Conservation (phyloP, 2,113 vertebrate genomes). For the Callopanchax toddi region DNA sequence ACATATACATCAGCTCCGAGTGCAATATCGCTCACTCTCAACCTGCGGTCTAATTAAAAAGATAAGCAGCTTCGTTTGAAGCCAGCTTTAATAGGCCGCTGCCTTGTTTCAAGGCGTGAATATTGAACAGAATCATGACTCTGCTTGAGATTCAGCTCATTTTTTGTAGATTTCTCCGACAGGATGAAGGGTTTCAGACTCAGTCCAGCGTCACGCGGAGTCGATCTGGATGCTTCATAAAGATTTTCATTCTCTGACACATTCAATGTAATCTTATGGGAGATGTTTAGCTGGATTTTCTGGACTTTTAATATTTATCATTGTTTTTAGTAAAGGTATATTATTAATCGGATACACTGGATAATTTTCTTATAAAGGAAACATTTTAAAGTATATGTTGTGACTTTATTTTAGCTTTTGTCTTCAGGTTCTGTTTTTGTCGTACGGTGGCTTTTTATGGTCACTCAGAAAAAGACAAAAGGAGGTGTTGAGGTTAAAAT, state of each 20-base stretch:
- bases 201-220: not conserved
- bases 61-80: constrained; percentile 70
- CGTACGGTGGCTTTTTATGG: no score
- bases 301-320: not conserved
- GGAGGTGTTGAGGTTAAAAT: no score
- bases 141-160: constrained; percentile 36
- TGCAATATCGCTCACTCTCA: constrained; percentile 55
- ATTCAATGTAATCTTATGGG: not conserved
- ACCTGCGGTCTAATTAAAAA: constrained; percentile 74
- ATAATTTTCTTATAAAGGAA: no score
- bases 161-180: constrained; percentile 35
- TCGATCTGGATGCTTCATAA: not conserved
- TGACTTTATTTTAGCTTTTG: no score
- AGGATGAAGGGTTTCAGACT: constrained; percentile 7
- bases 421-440: no score
- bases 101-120: constrained; percentile 65
- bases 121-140: constrained; percentile 61
- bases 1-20: constrained; percentile 60
- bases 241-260: not conserved
- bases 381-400: no score
- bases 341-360: no score
- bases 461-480: no score
- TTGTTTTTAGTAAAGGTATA: no score
- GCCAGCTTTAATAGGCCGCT: constrained; percentile 48
- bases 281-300: not conserved